These are phyloP conservation scores for Porites evermanni DNA, from an alignment of 92 coral and sea anemone genomes.

Conservation along the genomic window DNA sequence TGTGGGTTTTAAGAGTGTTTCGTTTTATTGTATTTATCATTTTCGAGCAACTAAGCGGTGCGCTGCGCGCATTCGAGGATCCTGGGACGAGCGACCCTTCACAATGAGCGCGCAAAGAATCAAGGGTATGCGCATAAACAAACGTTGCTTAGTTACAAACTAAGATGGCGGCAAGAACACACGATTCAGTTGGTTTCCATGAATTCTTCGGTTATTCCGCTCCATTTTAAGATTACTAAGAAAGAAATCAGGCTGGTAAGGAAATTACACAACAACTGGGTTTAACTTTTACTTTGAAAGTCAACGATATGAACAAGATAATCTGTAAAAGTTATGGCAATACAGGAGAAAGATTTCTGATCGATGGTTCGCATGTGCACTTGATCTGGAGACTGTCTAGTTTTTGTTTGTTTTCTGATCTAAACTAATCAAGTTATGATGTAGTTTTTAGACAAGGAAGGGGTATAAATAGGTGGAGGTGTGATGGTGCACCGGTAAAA, in stretches of 20 bases:
- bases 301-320: neutral
- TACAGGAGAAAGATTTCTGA: neutral
- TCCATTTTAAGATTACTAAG: neutral
- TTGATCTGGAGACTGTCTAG: too few species aligned
- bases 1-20: too few species aligned
- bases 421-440: too few species aligned
- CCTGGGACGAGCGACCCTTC: neutral
- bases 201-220: neutral
- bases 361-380: neutral
- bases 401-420: too few species aligned
- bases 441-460: too few species aligned
- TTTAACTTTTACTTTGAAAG: neutral
- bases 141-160: constrained; percentile 28
- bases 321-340: neutral
- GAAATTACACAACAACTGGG: too few species aligned
- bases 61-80: too few species aligned
- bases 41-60: too few species aligned
- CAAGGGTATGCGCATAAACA: neutral
- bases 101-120: neutral
- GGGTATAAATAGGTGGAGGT: too few species aligned
- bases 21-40: too few species aligned
- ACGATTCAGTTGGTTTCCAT: neutral
- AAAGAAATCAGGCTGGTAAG: neutral
- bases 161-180: constrained; percentile 33
- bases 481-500: too few species aligned